Base-by-base conservation (phyloP, 2,888 invertebrate species). In the Cancer borealis region DNA sequence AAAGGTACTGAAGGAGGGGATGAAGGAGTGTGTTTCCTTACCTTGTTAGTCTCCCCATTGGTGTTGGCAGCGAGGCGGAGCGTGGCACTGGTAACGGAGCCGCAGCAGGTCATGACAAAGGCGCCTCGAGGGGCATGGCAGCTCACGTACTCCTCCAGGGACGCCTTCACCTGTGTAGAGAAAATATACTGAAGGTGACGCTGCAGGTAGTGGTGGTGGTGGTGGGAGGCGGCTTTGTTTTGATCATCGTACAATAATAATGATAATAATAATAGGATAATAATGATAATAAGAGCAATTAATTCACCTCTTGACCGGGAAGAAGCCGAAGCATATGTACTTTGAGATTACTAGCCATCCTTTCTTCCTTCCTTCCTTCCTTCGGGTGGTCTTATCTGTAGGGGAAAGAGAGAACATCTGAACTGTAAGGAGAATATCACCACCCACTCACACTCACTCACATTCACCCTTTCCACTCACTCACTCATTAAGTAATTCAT, bases 91-190 rank as follows among this genome's bases (percentile, higher is more conserved):
- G 96, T 96, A 5, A 97, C 96, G 96, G 97, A 97, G 4, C 97
- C 97, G 88, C 96, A 96, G 96, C 97, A 97, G 5, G 96, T 96
- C 88, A 97, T 95, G 21, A 97, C 96, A 95, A 96, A 97, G 8
- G 96, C 96, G 5, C 96, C 96, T 26, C 96, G 95, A 21, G 97
- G 96, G 0, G 96, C 93, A 5, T 88, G 26, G n/a, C 49, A 10
- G 17, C 39, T 2, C n/a, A 94, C 92, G 45, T 88, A 94, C 46
- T 88, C 88, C 92, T 94, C 79, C 39, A 94, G 60, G 21, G 46
- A 21, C 1, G 10, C 17, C 39, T 60, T 88, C 47, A 94, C 94
- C 94, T 94, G 91, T 26, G 17, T 17, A 17, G 88, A 17, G 88
- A 39, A 30, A 30, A 10, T 6, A 54, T 6, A 54, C 54, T 39